Evolutionary conservation across 2,113 vertebrate species (phyloP), one percentile per base, ranked within the genome.

Genomic region (Grammomys dolichurus): DNA sequence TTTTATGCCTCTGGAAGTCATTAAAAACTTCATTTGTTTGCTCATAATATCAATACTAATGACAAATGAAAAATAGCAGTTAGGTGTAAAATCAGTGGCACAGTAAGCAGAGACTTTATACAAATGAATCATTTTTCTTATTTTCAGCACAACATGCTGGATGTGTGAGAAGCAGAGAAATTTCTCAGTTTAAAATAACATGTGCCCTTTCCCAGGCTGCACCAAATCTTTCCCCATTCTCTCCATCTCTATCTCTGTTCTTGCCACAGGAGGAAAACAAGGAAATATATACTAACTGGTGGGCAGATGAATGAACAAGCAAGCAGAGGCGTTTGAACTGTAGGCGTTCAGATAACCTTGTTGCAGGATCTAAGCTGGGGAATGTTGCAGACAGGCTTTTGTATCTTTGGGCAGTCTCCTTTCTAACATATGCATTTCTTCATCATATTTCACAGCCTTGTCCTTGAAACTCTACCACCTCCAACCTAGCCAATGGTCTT

Each of bases 21-120:
- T 93, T 98, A 97, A 96, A 89, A 97, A 96, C 78, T 96, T 86
- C 96, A 96, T 97, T 86, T 97, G 97, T 97, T 97, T 98, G 90
- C 88, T 97, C 20, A 82, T 81, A 95, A 6, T 48, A 87, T 82
- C 69, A 78, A 89, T 76, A 93, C 13, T 86, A 90, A 90, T 96
- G 40, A 89, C 70, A 93, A 97, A 92, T 97, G 96, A 63, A 97
- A 96, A 97, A 92, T 94, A 81, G 91, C 63, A 92, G 65, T 92
- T 95, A 92, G 51, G 80, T 87, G 94, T 24, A 93, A 89, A 90
- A 89, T 91, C 40, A 65, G 28, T 56, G 4, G 7, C 28, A 85
- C 70, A 97, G 89, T 95, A 94, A 96, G 43, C 75, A 75, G 93
- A 95, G 97, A 92, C 4, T 93, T 65, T 89, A 85, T 90, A 88